Evolutionary conservation across 2,797 vertebrate genomes (phyloP).

Genomic region (Acestrorhynchus altus): DNA sequence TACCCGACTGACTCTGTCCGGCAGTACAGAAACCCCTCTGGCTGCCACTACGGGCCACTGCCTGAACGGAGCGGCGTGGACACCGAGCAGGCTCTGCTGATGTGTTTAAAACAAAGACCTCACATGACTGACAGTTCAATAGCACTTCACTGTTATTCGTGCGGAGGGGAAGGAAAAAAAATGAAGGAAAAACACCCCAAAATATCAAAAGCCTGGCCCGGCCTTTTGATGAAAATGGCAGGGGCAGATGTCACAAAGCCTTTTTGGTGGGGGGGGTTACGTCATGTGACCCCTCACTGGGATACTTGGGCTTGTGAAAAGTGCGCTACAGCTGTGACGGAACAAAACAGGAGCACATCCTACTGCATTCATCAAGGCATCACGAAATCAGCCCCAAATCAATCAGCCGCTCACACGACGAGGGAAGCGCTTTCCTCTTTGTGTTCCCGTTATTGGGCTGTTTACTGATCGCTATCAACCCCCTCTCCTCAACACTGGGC

Average conservation of each 20-base stretch:
- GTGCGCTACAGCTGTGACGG: constrained; percentile 82
- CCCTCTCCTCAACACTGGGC: constrained; percentile 77
- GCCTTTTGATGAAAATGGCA: constrained; percentile 69
- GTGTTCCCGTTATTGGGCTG: constrained; percentile 81
- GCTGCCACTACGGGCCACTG: constrained; percentile 20
- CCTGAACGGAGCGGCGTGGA: constrained; percentile 21
- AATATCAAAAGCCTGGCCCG: constrained; percentile 50
- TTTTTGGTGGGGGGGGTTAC: constrained; percentile 67
- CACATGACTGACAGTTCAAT: constrained; percentile 26
- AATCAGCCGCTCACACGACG: constrained; percentile 73
- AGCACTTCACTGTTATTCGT: constrained; percentile 49
- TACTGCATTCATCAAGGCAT: constrained; percentile 76
- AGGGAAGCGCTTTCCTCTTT: constrained; percentile 70
- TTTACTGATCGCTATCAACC: constrained; percentile 85
- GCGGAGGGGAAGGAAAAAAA: constrained; percentile 26
- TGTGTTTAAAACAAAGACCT: constrained; percentile 45
- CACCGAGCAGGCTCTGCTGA: constrained; percentile 51
- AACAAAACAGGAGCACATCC: constrained; percentile 79
- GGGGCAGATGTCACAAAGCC: constrained; percentile 84
- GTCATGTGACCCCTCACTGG: constrained; percentile 72
- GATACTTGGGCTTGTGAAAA: constrained; percentile 76
- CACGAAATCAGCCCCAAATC: constrained; percentile 74
- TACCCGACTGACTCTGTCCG: constrained; percentile 16
- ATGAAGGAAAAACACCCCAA: constrained; percentile 36
- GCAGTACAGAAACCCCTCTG: constrained; percentile 41